Conservation (phyloP, 2,113 vertebrate genomes). For the Erpornis zantholeuca region DNA sequence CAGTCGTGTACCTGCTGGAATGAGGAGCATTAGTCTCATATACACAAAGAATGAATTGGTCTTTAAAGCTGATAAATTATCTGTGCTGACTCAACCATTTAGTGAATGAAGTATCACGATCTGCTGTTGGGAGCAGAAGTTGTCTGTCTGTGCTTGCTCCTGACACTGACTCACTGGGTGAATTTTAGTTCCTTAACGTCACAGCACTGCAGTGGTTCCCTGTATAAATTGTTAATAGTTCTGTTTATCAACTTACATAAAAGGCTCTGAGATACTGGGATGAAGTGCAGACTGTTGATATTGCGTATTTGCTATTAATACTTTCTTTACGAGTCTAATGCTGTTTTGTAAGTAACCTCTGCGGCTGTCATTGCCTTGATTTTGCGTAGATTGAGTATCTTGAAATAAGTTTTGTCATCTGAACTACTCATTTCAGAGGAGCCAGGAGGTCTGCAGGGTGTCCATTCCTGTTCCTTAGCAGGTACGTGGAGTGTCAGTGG, state of each 20-base stretch:
- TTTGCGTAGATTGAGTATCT: not conserved
- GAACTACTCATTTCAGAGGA: not conserved
- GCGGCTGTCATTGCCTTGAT: not conserved
- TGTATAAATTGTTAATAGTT: not conserved
- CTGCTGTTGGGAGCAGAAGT: not conserved
- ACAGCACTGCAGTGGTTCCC: not conserved
- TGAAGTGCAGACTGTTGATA: not conserved
- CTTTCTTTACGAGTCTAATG: not conserved
- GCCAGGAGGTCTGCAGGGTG: not conserved
- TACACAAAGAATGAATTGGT: not conserved
- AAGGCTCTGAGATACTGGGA: not conserved
- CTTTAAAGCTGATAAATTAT: not conserved
- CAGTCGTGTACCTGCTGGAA: not conserved
- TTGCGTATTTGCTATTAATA: not conserved
- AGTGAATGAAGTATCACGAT: not conserved
- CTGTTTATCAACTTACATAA: not conserved
- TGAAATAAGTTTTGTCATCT: not conserved
- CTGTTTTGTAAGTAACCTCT: not conserved
- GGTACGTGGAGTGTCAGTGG: not conserved
- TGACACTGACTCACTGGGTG: not conserved
- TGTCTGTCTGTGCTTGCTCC: constrained; percentile 11
- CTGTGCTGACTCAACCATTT: not conserved
- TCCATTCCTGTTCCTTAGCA: not conserved
- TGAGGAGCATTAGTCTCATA: not conserved
- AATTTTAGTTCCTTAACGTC: not conserved